These are phyloP conservation scores for Calliopsis andreniformis DNA, from an alignment of 1,140 invertebrate genomes.

Conservation along the genomic window DNA sequence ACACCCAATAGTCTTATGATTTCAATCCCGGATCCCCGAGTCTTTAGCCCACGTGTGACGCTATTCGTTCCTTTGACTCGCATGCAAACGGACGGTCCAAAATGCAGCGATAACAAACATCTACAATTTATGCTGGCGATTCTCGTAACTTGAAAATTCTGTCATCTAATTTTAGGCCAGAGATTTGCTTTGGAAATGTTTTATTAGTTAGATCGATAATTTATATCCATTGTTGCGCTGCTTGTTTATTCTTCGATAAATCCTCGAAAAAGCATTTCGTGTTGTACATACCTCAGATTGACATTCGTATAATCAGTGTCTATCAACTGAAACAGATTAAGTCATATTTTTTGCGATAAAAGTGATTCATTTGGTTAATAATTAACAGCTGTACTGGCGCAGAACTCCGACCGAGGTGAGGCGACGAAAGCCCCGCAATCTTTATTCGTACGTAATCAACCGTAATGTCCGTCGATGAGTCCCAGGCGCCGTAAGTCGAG, in stretches of 20 bases:
- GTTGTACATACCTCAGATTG: too few species aligned
- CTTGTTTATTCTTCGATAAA: too few species aligned
- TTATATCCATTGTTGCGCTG: too few species aligned
- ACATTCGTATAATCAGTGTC: too few species aligned
- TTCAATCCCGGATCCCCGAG: neutral
- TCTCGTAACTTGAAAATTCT: too few species aligned
- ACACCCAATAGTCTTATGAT: neutral
- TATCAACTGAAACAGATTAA: too few species aligned
- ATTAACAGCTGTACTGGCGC: conserved; percentile 40
- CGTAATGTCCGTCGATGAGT: neutral
- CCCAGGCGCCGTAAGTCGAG: neutral
- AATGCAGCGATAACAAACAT: conserved; percentile 3
- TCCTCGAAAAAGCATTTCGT: too few species aligned
- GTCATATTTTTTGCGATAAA: conserved; percentile 26
- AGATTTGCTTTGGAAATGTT: too few species aligned
- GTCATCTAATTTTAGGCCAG: too few species aligned
- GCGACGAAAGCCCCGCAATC: conserved; percentile 6
- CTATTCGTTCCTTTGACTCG: neutral
- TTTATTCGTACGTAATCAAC: neutral
- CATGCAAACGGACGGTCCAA: neutral
- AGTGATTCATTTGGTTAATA: conserved; percentile 25
- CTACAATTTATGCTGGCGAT: neutral
- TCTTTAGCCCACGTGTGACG: conserved; percentile 3
- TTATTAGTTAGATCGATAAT: too few species aligned
- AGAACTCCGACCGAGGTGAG: neutral